phyloP scores from a whole-genome alignment of 2,888 invertebrate species.

The Tipula confusa region DNA sequence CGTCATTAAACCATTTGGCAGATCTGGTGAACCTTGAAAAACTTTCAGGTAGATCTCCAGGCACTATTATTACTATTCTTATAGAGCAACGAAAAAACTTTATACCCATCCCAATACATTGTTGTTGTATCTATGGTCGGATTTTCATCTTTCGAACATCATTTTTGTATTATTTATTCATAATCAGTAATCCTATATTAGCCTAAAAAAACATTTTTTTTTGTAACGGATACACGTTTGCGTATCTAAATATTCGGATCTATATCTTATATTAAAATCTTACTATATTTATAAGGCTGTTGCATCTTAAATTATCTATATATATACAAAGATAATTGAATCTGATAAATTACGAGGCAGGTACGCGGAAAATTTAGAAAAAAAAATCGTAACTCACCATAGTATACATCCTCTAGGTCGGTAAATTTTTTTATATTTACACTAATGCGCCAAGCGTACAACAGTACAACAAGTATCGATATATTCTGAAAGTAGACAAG shows the following conservation, averaged over 20 bases:
- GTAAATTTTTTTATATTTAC: conserved; percentile 65
- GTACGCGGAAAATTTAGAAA: background rate
- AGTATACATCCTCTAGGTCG: conserved; percentile 70
- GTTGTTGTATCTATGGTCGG: background rate
- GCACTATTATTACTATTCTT: too few species aligned
- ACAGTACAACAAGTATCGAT: conserved; percentile 66
- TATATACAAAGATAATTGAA: background rate
- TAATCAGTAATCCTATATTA: conserved; percentile 20
- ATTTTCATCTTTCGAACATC: background rate
- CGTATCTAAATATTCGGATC: background rate
- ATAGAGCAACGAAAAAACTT: too few species aligned
- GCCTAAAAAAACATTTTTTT: too few species aligned
- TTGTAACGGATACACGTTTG: background rate
- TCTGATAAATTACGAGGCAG: background rate
- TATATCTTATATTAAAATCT: background rate
- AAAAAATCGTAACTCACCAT: conserved; percentile 65
- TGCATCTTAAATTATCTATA: background rate
- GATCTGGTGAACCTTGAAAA: too few species aligned
- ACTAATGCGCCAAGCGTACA: conserved; percentile 72
- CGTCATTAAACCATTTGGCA: too few species aligned
- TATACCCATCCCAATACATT: too few species aligned
- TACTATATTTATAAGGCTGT: background rate
- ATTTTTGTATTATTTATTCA: conserved; percentile 25
- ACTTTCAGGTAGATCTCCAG: background rate
- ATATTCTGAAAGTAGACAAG: conserved; percentile 62